Evolutionary conservation across 1,140 invertebrate species (phyloP), one percentile per base, ranked within the genome.

Genomic region (Drosophila auraria): DNA sequence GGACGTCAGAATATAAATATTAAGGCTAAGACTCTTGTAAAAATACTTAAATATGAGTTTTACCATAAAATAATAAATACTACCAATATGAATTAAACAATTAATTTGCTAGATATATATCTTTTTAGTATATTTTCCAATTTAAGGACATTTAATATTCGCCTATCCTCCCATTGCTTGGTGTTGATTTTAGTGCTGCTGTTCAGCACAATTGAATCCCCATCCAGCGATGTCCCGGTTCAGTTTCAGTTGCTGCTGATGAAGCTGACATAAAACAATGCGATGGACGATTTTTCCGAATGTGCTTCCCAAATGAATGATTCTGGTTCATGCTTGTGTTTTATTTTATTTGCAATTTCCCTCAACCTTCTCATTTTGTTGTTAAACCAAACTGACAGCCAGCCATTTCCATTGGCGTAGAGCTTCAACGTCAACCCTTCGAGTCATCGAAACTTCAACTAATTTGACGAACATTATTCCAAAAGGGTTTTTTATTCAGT

Each of bases 251-350:
- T 83, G 58, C 68, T 75, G 58, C 57, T 89, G 86, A 89, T 84
- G 84, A 84, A 80, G 76, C 74, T 82, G 70, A 90, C 86, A 86
- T 79, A 90, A 89, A 90, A 89, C 86, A 90, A 89, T 89, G 86
- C 64, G 59, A 81, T 80, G 70, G 63, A 53, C 71, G 77, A 72
- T 80, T 63, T 73, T 57, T 57, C 45, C 80, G 77, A 69, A 87
- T 80, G 80, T 80, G 82, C 64, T 62, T 20, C 61, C 40, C 62
- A 72, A 84, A 86, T 87, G 69, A 80, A 78, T 78, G 44, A 57
- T 63, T 60, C 62, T 64, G 57, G 27, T 78, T 17, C 42, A 69
- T 57, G 54, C n/a, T 51, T 73, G 49, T 70, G 65, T 53, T 79
- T 60, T 76, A 66, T 59, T 77, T 66, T 59, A 58, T 57, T 17